phyloP scores from a whole-genome alignment of 2,797 vertebrate genomes.

The Typhlichthys subterraneus region DNA sequence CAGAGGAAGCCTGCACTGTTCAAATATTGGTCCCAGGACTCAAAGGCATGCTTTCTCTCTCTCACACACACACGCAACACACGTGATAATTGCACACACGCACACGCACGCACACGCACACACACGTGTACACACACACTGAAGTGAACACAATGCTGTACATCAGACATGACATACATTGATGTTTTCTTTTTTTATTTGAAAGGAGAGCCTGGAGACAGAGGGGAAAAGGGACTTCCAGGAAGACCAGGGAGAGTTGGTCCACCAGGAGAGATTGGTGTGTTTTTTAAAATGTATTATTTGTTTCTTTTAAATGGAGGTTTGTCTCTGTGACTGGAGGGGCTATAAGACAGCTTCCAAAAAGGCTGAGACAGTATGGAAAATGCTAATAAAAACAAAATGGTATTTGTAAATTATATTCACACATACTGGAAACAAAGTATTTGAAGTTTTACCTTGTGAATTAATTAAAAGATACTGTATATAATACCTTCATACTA shows the following conservation, averaged over 20 bases:
- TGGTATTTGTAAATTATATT: too few relatives aligned
- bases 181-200: conserved; percentile 10
- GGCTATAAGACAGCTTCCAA: too few relatives aligned
- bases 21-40: conserved; percentile 97
- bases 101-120: neutral
- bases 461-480: too few relatives aligned
- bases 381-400: too few relatives aligned
- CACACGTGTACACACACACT: neutral
- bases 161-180: too few relatives aligned
- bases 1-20: conserved; percentile 92
- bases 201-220: conserved; percentile 90
- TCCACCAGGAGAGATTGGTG: conserved; percentile 91
- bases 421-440: too few relatives aligned
- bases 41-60: conserved; percentile 83
- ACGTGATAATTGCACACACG: neutral
- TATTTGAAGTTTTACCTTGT: too few relatives aligned
- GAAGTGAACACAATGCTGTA: neutral
- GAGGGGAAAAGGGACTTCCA: conserved; percentile 90
- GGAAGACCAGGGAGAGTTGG: conserved; percentile 94
- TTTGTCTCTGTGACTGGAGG: too few relatives aligned
- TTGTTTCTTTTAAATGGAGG: too few relatives aligned
- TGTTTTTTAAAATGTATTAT: neutral
- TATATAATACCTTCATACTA: too few relatives aligned
- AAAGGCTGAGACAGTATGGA: too few relatives aligned
- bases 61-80: neutral